Percentiles rank a stretch among this genome's conserved stretches.
Evolutionary conservation across 2,888 invertebrate species (phyloP).

Genomic region (Nephrotoma flavescens): DNA sequence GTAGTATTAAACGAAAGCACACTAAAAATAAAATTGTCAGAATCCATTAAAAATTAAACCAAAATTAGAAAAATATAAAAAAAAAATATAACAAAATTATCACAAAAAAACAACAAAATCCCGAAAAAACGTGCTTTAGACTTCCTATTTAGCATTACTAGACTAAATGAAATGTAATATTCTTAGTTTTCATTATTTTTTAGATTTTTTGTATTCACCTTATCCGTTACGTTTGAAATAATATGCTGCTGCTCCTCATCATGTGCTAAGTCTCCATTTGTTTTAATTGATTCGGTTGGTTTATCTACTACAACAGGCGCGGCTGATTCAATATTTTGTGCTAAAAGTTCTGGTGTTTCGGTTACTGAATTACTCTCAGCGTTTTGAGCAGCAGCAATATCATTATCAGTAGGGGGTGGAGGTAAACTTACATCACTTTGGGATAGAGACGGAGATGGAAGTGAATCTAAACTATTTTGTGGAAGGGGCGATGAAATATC

Average conservation of each 20-base stretch:
- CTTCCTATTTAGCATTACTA: neutral
- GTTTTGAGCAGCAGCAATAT: neutral
- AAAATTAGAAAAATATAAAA: neutral
- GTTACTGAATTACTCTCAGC: neutral
- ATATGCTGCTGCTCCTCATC: constrained; percentile 1
- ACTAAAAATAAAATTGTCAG: neutral
- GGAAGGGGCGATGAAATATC: constrained; percentile 9
- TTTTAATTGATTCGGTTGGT: neutral
- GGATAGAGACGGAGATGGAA: constrained; percentile 8
- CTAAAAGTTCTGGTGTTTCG: neutral
- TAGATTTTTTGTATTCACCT: constrained; percentile 1
- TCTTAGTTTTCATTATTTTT: neutral
- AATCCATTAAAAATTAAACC: neutral
- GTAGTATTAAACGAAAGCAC: neutral
- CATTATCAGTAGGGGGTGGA: constrained; percentile 2
- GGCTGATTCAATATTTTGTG: neutral
- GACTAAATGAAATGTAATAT: neutral
- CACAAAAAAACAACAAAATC: neutral
- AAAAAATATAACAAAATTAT: neutral
- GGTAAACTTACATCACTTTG: constrained; percentile 2
- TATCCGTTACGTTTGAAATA: neutral
- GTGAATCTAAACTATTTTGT: constrained; percentile 10
- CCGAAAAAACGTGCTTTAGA: neutral
- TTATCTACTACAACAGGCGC: neutral
- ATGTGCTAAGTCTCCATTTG: neutral